phyloP scores from a whole-genome alignment of 1,140 invertebrate genomes.

The Scaptomyza graminum region DNA sequence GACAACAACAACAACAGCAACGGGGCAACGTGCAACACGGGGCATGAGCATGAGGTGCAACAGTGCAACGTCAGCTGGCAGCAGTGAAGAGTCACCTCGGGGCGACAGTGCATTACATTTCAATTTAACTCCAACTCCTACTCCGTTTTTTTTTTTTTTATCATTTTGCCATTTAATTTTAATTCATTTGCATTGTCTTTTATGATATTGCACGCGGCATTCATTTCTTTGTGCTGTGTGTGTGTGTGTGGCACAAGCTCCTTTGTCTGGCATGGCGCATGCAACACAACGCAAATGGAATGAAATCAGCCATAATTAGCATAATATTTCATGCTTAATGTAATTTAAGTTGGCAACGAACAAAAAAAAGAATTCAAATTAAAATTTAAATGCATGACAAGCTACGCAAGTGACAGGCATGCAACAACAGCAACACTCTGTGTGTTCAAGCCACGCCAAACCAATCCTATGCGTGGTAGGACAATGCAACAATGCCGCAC shows the following conservation, averaged over 20 bases:
- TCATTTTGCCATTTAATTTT: constrained; percentile 75
- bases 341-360: constrained; percentile 78
- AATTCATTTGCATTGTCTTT: constrained; percentile 81
- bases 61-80: constrained; percentile 15
- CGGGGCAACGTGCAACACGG: constrained; percentile 20
- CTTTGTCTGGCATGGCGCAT: constrained; percentile 47
- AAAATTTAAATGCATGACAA: constrained; percentile 36
- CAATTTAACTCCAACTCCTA: constrained; percentile 49
- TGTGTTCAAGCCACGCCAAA: constrained; percentile 18
- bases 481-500: constrained; percentile 45
- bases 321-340: constrained; percentile 83
- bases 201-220: constrained; percentile 29
- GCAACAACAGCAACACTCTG: constrained; percentile 42
- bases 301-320: constrained; percentile 82
- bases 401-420: constrained; percentile 66
- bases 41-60: neutral
- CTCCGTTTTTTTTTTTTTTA: constrained; percentile 24
- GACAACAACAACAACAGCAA: neutral
- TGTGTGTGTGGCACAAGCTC: neutral
- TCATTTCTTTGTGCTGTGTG: constrained; percentile 1
- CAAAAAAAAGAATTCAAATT: constrained; percentile 8
- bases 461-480: neutral
- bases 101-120: constrained; percentile 66
- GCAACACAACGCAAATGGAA: constrained; percentile 51
- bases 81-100: constrained; percentile 5